These are phyloP conservation scores for Spilogale gracilis DNA, from an alignment of 2,113 vertebrate genomes.

Conservation along the genomic window DNA sequence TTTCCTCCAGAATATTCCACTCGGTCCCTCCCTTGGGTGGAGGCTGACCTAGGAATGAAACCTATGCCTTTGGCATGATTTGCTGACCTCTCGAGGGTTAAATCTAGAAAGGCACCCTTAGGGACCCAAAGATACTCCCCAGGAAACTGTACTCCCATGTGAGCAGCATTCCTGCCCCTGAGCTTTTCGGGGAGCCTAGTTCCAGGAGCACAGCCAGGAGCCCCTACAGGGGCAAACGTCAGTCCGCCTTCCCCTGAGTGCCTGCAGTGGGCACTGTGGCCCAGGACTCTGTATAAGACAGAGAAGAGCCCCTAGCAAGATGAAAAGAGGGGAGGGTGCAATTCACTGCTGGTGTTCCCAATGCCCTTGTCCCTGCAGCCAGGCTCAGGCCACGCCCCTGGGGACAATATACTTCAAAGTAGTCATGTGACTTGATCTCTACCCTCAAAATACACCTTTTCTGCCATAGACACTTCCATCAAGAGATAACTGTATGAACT, in stretches of 20 bases:
- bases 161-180: background rate
- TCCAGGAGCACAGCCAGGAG: background rate
- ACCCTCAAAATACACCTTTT: background rate
- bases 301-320: background rate
- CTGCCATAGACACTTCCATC: background rate
- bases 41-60: background rate
- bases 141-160: rapidly evolving
- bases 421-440: background rate
- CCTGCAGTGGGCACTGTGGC: no score
- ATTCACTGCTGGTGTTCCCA: no score
- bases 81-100: background rate
- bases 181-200: background rate
- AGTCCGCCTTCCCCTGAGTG: background rate
- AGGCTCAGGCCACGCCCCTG: background rate
- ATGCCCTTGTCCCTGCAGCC: background rate
- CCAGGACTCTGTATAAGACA: background rate
- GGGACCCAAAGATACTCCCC: background rate
- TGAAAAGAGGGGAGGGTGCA: background rate
- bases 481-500: background rate
- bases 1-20: background rate
- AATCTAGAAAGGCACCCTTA: background rate
- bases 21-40: background rate
- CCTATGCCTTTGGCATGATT: background rate
- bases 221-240: background rate
- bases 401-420: background rate